Evolutionary conservation across 1,140 invertebrate species (phyloP).

Genomic region (Dryas iulia): DNA sequence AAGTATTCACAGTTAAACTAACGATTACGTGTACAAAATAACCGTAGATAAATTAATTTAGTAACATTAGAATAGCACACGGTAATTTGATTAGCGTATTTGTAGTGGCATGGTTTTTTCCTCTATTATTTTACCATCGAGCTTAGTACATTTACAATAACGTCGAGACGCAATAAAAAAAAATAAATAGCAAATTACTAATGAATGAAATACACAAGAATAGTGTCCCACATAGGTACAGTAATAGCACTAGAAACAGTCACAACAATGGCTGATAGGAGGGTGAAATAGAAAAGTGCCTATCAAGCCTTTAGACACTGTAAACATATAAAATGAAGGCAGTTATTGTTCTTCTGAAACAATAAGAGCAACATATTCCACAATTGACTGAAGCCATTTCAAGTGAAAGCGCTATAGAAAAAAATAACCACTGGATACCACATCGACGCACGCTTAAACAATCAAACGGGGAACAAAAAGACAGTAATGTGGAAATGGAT

Average conservation of each 20-base stretch:
- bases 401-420: slow-evolving; percentile 72
- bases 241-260: slow-evolving; percentile 29
- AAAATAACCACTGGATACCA: slow-evolving; percentile 73
- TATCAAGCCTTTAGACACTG: slow-evolving; percentile 73
- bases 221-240: slow-evolving; percentile 29
- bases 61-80: neutral
- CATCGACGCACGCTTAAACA: slow-evolving; percentile 78
- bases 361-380: slow-evolving; percentile 76
- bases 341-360: slow-evolving; percentile 76
- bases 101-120: neutral
- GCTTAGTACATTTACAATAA: slow-evolving; percentile 1
- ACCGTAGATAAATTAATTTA: neutral
- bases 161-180: slow-evolving; percentile 12
- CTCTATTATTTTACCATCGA: neutral
- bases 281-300: slow-evolving; percentile 66
- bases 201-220: slow-evolving; percentile 20
- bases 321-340: slow-evolving; percentile 78
- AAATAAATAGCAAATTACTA: slow-evolving; percentile 9
- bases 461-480: slow-evolving; percentile 78
- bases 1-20: neutral
- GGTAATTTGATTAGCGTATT: neutral
- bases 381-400: slow-evolving; percentile 76
- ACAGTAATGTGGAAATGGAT: slow-evolving; percentile 77
- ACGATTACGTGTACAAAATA: neutral
- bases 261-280: slow-evolving; percentile 55